Base-by-base conservation (phyloP, 2,113 vertebrate genomes). In the Rallus limicola region DNA sequence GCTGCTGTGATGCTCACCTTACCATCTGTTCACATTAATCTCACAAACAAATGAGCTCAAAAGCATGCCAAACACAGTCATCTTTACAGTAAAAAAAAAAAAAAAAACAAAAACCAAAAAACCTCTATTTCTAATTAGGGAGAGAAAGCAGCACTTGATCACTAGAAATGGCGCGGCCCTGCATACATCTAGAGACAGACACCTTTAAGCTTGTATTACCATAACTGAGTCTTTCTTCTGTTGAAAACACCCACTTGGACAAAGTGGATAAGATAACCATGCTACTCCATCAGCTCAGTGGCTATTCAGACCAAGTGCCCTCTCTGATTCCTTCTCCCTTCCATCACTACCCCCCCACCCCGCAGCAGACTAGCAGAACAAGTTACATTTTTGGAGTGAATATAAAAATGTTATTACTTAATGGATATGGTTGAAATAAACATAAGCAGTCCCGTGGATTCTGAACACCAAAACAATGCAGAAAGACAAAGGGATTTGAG, bases 11-110 rank as follows among this genome's bases (percentile, higher is more conserved):
- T 92, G 92, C 75, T 95, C 86, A 96, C 85, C 82, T 95, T 88
- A 83, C 95, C 95, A 98, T 96, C 92, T 98, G 96, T 65, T 97
- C 89, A 88, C 75, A 97, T 86, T 90, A 92, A 95, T 96, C 93
- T 97, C 91, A 94, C 0, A 0, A 92, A 91, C 26, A 33, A 88
- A 90, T 48, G 75, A 6, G 3, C 65, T 91, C 76, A 86, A 88
- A 96, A 92, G 46, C 60, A 92, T 71, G 76, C 34, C 88, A 84
- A 92, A 88, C 36, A 71, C 36, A 93, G 58, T 77, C 81, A 97
- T 50, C 64, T 72, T 82, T 93, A 95, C 17, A 40, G 58, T 58
- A 85, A 96, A 91, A 86, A 67, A 33, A 80, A 48, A 48, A 48
- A 23, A 48, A 48, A 48, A 48, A 23, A 21, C 7, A 48, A 26